A percentile compares a stretch with the other conserved stretches of the same genome.
These are phyloP conservation scores for Nebria ingens DNA, from an alignment of 1,140 invertebrate species.

Conservation along the genomic window DNA sequence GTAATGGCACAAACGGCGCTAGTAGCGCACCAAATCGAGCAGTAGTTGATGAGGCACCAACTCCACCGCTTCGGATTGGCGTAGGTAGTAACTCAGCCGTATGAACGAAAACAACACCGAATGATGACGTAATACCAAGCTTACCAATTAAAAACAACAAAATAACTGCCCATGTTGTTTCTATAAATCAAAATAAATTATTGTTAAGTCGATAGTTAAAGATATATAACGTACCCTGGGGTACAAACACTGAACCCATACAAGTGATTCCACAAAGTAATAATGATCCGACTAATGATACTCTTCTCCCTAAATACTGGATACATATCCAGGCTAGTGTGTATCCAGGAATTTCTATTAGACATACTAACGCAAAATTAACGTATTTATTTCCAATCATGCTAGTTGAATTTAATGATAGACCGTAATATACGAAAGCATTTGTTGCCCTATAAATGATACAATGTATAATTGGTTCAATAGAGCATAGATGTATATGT, in stretches of 20 bases:
- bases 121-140: slow-evolving; percentile 48
- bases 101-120: slow-evolving; percentile 49
- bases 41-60: slow-evolving; percentile 47
- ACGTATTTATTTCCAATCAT: slow-evolving; percentile 54
- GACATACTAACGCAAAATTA: slow-evolving; percentile 46
- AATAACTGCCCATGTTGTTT: slow-evolving; percentile 38
- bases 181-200: slow-evolving; percentile 24
- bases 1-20: slow-evolving; percentile 47
- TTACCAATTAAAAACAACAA: slow-evolving; percentile 52
- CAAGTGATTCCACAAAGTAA: slow-evolving; percentile 46
- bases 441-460: slow-evolving; percentile 49
- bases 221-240: slow-evolving; percentile 20
- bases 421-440: slow-evolving; percentile 60
- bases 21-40: slow-evolving; percentile 49
- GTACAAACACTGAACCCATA: slow-evolving; percentile 35
- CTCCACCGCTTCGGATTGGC: slow-evolving; percentile 42
- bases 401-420: slow-evolving; percentile 56
- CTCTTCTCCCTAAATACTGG: slow-evolving; percentile 41
- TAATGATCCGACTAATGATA: slow-evolving; percentile 39
- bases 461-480: slow-evolving; percentile 2
- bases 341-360: slow-evolving; percentile 52
- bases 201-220: background rate
- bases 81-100: slow-evolving; percentile 55
- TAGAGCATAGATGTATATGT: slow-evolving; percentile 15
- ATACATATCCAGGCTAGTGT: slow-evolving; percentile 40